Conservation (phyloP, 2,888 invertebrate species). For the Caenorhabditis sp. region DNA sequence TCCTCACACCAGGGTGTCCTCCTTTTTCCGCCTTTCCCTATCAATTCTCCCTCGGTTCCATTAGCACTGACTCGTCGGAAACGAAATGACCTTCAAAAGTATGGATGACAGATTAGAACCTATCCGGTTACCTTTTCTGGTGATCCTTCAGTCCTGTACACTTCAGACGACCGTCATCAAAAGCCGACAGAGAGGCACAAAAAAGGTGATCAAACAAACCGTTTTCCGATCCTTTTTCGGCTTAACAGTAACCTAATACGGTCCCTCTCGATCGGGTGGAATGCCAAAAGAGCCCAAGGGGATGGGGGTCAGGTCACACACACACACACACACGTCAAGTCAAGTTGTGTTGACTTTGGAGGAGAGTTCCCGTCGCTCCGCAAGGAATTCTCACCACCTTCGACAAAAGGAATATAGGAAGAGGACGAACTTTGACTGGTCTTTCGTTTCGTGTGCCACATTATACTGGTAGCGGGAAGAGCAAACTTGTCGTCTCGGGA, state of each 20-base stretch:
- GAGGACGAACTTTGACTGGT: too few relatives aligned
- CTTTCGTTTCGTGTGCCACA: too few relatives aligned
- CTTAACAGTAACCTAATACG: conserved; percentile 50
- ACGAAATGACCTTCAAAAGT: not conserved
- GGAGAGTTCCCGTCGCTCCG: too few relatives aligned
- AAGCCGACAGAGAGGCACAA: not conserved
- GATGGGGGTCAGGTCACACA: not conserved
- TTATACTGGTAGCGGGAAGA: too few relatives aligned
- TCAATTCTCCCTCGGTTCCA: not conserved
- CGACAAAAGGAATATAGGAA: too few relatives aligned
- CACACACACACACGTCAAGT: conserved; percentile 17
- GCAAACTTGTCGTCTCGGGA: too few relatives aligned
- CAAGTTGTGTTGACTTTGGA: too few relatives aligned
- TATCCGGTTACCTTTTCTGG: conserved; percentile 4
- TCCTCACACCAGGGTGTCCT: too few relatives aligned
- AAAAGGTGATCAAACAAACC: not conserved
- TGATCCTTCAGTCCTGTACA: too few relatives aligned
- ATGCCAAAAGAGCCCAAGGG: conserved; percentile 15
- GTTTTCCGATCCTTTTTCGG: conserved; percentile 5
- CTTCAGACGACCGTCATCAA: not conserved
- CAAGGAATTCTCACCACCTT: too few relatives aligned
- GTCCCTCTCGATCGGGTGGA: not conserved
- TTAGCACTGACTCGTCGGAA: too few relatives aligned
- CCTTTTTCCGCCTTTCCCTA: conserved; percentile 14
- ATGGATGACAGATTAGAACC: too few relatives aligned